Base-by-base conservation (phyloP, 2,888 invertebrate genomes). In the Lottia scabra region DNA sequence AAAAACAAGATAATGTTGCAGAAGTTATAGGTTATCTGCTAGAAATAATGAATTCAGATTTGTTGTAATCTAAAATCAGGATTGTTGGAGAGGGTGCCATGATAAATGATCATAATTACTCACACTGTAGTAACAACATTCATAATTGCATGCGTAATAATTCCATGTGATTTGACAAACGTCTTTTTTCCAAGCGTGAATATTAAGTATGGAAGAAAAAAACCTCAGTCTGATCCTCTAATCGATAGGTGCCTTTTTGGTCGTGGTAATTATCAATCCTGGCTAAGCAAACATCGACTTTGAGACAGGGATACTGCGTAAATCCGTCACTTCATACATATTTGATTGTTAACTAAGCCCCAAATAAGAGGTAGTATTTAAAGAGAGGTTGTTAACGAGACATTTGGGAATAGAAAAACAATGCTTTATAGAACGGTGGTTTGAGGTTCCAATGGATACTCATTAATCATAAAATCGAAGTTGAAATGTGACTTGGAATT, bases 81-180 rank as follows among this genome's bases (percentile, higher is more conserved):
- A 56, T 19, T 56, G 19, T 23, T 23, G 23, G 56, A 23, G 56
- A 56, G 56, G 56, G 19, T 56, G 19, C 19, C 13, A 23, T 56
- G 56, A 56, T 56, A 23, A 56, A 56, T 56, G 19, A 23, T 23
- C 56, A 23, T 23, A 56, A 56, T 56, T 56, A 56, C 56, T 56
- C 56, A 56, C 56, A 23, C 56, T 19, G 19, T 23, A 23, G 23
- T 23, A 19, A 56, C 23, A 56, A 56, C 56, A 56, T 56, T 56
- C 56, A 56, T 56, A 56, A 56, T 56, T 56, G 56, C 56, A 56
- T 56, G 56, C 56, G 56, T 56, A 56, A 56, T 56, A 56, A 23
- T 56, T 56, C 23, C 12, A 56, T 56, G 56, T 56, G 56, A 56
- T 23, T 56, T 56, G 56, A 56, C 56, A 56, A 56, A 56, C 56